These are phyloP conservation scores for Oppia nitens DNA, from an alignment of 1,140 invertebrate genomes.

Conservation along the genomic window DNA sequence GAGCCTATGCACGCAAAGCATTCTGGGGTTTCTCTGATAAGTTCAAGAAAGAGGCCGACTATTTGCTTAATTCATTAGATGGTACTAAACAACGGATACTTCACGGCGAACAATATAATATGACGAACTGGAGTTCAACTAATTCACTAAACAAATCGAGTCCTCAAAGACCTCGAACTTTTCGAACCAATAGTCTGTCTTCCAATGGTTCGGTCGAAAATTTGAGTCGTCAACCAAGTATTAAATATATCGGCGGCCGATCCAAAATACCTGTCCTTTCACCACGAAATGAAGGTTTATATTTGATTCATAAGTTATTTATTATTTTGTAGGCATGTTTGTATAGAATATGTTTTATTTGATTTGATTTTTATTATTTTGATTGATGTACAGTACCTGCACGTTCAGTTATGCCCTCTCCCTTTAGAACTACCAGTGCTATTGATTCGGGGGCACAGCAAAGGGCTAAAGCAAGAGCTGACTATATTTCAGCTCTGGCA, in stretches of 20 bases:
- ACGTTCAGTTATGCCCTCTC: constrained; percentile 21
- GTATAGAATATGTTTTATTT: background rate
- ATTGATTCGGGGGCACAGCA: constrained; percentile 77
- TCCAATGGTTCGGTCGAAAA: constrained; percentile 9
- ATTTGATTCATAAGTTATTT: background rate
- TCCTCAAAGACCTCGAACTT: background rate
- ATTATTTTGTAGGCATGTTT: no score
- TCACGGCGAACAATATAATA: constrained; percentile 36
- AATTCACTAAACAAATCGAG: constrained; percentile 4
- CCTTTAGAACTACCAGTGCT: constrained; percentile 66
- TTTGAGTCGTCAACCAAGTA: constrained; percentile 8
- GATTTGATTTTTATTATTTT: constrained; percentile 2
- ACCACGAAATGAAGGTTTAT: background rate
- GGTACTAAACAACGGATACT: constrained; percentile 62
- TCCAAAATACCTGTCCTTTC: constrained; percentile 5
- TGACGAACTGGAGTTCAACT: constrained; percentile 13
- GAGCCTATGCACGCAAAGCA: constrained; percentile 41
- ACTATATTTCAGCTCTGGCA: constrained; percentile 29
- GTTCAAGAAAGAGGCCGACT: constrained; percentile 75
- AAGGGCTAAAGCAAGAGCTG: constrained; percentile 56
- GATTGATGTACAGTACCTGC: background rate
- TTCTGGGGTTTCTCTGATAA: constrained; percentile 77
- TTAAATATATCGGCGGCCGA: background rate
- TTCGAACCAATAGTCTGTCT: constrained; percentile 4
- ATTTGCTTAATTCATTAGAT: constrained; percentile 63